Evolutionary conservation across 1,140 invertebrate species (phyloP), one percentile per base, ranked within the genome.

Genomic region (Eurytemora carolleeae): DNA sequence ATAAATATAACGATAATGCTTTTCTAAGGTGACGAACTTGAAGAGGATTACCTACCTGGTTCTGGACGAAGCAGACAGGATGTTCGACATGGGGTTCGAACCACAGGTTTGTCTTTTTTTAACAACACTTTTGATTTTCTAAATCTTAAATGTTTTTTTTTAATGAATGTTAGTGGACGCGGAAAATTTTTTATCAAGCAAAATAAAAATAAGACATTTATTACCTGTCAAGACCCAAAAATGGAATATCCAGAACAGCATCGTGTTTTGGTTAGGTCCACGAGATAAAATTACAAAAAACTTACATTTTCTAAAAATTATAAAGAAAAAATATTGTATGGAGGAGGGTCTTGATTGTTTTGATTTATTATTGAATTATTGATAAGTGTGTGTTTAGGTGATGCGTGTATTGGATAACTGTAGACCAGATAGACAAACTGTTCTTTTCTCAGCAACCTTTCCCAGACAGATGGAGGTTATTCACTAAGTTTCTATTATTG

Each of bases 21-120:
- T 63, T 63, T 58, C 90, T n/a, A 44, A 44, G 64, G 95, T 98
- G 0, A 99, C 96, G 0, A 99, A 99, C 77, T 74, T 98, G 31
- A 76, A 86, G 22, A 74, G 96, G 26, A 90, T 94, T 24, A 98
- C 94, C 0, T 99, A 98, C 71, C 81, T 98, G 25, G 95, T 99
- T 0, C 72, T 99, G 1, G 96, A 99, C 73, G 96, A 99, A 74
- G 96, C 96, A 1, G 96, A 99, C 73, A 76, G 96, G 26, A 98
- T 98, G 95, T 99, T 99, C 70, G 96, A 99, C 70, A 97, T 98
- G 92, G 95, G 95, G 18, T 99, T 99, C 73, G 95, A 98, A 74
- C 95, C 95, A 2, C 95, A 98, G 76, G n/a, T n/a, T n/a, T n/a
- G 87, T 87, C 71, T 21, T 31, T n/a, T 0, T 17, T 17, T 52